phyloP scores from a whole-genome alignment of 2,888 invertebrate species.

The Leptopilina syphax region DNA sequence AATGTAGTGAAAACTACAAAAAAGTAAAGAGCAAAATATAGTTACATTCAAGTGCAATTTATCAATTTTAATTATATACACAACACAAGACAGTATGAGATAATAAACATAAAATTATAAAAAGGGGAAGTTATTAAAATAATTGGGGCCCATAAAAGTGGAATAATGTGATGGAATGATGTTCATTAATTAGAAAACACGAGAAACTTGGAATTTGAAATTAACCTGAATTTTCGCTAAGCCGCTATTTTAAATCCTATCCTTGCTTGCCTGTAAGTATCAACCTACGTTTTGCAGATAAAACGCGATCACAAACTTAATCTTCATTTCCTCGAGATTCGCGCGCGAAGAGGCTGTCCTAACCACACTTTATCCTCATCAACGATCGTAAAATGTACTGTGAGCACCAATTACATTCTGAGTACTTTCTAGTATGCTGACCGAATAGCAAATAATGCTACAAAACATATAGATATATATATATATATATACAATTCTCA shows the following conservation, averaged over 20 bases:
- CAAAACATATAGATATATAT: neutral
- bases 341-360: conserved; percentile 47
- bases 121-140: too few relatives aligned
- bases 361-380: conserved; percentile 57
- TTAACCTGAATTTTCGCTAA: conserved; percentile 32
- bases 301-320: conserved; percentile 51
- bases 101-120: too few relatives aligned
- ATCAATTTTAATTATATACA: too few relatives aligned
- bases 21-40: too few relatives aligned
- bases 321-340: conserved; percentile 52
- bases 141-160: neutral
- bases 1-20: too few relatives aligned
- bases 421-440: conserved; percentile 56
- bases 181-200: neutral
- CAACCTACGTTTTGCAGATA: conserved; percentile 16
- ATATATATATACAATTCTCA: neutral
- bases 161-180: neutral
- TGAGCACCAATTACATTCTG: conserved; percentile 57
- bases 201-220: neutral
- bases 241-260: conserved; percentile 27
- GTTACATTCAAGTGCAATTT: too few relatives aligned
- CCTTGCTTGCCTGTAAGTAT: conserved; percentile 12
- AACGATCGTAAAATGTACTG: conserved; percentile 56
- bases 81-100: too few relatives aligned
- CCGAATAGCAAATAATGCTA: conserved; percentile 55